phyloP scores from a whole-genome alignment of 2,797 vertebrate genomes.

The Liasis olivaceus region DNA sequence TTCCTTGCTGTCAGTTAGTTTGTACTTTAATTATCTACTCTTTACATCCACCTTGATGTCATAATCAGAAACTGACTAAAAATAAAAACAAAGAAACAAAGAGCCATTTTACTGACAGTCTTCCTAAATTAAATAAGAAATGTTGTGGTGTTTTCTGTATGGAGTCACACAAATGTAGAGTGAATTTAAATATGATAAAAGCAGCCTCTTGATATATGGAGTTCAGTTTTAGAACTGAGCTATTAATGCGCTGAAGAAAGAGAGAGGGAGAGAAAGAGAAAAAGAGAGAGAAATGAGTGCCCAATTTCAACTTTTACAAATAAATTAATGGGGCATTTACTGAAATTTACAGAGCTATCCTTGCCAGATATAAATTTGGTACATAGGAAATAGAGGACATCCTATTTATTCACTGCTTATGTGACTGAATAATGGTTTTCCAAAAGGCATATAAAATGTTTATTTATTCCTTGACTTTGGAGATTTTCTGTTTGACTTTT shows the following conservation, averaged over 20 bases:
- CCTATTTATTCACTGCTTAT: constrained; percentile 39
- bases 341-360: constrained; percentile 34
- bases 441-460: background rate
- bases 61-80: background rate
- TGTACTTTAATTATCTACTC: background rate
- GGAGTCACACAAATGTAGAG: background rate
- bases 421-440: constrained; percentile 16
- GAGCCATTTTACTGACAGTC: background rate
- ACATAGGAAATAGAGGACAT: constrained; percentile 6
- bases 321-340: background rate
- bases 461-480: background rate
- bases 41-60: background rate
- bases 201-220: background rate
- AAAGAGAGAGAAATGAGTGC: background rate
- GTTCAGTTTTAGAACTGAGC: background rate
- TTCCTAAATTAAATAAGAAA: background rate
- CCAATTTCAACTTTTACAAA: constrained; percentile 11
- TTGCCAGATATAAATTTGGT: constrained; percentile 12
- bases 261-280: too few species aligned
- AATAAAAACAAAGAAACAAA: background rate
- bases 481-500: background rate
- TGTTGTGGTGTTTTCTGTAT: background rate
- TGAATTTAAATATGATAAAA: background rate
- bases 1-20: background rate
- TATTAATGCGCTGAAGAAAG: background rate